These are phyloP conservation scores for Semnopithecus entellus DNA, from an alignment of 2,113 vertebrate species.

Conservation along the genomic window DNA sequence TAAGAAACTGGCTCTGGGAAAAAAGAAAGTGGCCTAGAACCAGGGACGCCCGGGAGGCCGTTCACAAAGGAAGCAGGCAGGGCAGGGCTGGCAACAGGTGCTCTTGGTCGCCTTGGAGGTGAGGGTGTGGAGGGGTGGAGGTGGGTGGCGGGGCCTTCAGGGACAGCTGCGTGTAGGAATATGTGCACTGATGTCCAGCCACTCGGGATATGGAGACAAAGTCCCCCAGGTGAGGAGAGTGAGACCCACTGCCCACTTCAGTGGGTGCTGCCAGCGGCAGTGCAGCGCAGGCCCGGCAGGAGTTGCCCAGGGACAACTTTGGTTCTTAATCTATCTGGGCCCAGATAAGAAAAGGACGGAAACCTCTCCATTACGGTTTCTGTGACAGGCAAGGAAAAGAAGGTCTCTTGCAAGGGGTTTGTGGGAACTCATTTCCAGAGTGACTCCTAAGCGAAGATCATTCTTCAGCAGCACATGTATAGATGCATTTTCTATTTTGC, in stretches of 20 bases:
- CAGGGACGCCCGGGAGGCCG: accelerated
- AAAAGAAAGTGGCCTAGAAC: no score
- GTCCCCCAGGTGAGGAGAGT: neutral
- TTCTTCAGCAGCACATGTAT: neutral
- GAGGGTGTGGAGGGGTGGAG: neutral
- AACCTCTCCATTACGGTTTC: neutral
- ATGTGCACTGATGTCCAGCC: accelerated
- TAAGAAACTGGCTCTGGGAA: neutral
- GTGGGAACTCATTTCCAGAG: slow-evolving; percentile 31
- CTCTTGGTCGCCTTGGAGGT: no score
- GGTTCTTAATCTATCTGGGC: neutral
- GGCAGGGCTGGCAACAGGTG: neutral
- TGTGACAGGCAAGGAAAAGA: neutral
- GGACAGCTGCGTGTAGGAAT: neutral
- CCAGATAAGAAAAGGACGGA: neutral
- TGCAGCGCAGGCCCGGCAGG: accelerated
- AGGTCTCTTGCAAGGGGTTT: neutral
- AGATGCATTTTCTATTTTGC: slow-evolving; percentile 44
- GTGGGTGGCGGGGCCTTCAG: neutral
- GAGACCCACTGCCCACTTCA: accelerated
- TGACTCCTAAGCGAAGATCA: neutral
- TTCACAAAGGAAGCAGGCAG: neutral
- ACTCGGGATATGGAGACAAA: neutral
- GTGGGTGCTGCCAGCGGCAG: accelerated
- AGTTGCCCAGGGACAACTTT: neutral